Percentiles rank a stretch among this genome's conserved stretches.
Evolutionary conservation across 2,113 vertebrate genomes (phyloP).

Genomic region (Heterotilapia buettikoferi): DNA sequence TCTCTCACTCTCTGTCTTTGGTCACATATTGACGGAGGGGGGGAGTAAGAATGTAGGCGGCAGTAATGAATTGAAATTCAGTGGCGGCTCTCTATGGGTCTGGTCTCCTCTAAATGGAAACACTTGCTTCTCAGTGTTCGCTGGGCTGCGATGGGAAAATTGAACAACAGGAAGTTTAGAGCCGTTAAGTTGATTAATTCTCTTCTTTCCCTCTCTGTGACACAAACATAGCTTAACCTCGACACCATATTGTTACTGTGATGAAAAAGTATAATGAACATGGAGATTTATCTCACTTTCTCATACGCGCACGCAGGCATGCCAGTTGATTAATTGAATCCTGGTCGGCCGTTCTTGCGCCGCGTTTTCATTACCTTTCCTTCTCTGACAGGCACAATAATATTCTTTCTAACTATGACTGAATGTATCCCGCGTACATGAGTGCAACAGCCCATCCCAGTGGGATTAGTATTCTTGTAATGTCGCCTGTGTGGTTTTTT

Average conservation of each 20-base stretch:
- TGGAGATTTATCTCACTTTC: background rate
- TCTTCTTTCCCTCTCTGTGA: background rate
- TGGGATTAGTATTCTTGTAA: slow-evolving; percentile 17
- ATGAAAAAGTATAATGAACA: background rate
- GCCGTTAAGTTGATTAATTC: slow-evolving; percentile 20
- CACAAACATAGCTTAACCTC: background rate
- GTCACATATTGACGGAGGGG: background rate
- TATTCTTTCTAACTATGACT: background rate
- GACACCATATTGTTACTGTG: background rate
- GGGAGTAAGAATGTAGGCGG: background rate
- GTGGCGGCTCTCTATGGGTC: background rate
- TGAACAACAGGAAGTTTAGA: slow-evolving; percentile 1
- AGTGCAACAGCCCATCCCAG: slow-evolving; percentile 16
- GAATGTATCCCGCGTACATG: background rate
- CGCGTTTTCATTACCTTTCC: background rate
- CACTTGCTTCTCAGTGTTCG: background rate
- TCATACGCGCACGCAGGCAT: background rate
- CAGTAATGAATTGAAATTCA: slow-evolving; percentile 4
- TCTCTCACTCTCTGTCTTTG: background rate
- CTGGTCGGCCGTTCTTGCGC: background rate
- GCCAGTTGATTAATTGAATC: slow-evolving; percentile 4
- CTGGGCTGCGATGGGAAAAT: background rate
- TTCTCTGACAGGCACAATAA: background rate
- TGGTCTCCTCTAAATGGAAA: slow-evolving; percentile 3
- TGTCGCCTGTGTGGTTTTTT: background rate